Evolutionary conservation across 2,113 vertebrate species (phyloP).

Genomic region (Dendrocopos noguchii): DNA sequence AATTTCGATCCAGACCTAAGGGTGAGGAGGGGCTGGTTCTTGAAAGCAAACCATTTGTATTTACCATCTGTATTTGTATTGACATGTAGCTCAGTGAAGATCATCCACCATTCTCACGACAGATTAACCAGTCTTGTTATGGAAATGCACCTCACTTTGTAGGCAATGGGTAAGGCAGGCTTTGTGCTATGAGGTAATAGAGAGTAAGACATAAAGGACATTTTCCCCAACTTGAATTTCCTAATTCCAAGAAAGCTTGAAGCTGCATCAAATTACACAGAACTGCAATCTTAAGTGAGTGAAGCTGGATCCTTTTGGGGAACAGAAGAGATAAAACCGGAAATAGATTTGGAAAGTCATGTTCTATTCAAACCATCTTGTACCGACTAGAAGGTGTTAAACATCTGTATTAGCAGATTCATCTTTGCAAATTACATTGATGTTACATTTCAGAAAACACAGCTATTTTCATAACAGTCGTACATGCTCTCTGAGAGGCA

Average conservation of each 20-base stretch:
- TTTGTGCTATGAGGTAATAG: background rate
- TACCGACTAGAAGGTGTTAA: background rate
- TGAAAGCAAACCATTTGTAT: background rate
- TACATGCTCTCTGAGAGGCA: background rate
- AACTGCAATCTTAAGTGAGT: background rate
- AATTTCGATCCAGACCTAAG: background rate
- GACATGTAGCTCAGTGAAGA: background rate
- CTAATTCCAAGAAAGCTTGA: background rate
- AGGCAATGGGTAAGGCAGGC: background rate
- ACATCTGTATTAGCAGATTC: background rate
- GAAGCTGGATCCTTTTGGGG: background rate
- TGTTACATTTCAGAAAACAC: background rate
- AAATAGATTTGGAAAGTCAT: background rate
- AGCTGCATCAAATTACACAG: background rate
- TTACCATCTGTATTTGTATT: background rate
- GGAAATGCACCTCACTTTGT: background rate
- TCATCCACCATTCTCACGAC: background rate
- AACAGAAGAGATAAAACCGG: background rate
- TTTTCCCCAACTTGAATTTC: background rate
- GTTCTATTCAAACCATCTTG: background rate
- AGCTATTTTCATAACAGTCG: background rate
- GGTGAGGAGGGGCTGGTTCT: background rate
- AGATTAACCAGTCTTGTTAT: background rate
- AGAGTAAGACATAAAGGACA: background rate
- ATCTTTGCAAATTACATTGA: background rate